These are phyloP conservation scores for Actinia tenebrosa DNA, from an alignment of 64 coral and sea anemone species.

Conservation along the genomic window DNA sequence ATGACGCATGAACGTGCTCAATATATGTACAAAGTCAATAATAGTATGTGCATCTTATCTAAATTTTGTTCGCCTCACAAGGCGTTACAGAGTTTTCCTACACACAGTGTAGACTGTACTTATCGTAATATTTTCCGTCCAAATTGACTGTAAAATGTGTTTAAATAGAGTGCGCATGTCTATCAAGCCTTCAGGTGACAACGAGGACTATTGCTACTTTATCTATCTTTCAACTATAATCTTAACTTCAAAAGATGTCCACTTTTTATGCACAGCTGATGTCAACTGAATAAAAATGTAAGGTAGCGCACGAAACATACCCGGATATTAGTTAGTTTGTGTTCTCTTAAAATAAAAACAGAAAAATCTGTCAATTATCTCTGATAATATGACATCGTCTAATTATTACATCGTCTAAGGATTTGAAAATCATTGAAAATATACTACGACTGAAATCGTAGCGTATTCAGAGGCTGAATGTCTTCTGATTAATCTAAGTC, in stretches of 20 bases:
- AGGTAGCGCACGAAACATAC: background rate
- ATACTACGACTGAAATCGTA: background rate
- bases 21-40: background rate
- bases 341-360: background rate
- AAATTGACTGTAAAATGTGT: background rate
- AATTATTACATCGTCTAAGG: background rate
- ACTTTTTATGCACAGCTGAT: background rate
- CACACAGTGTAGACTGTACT: slow-evolving; percentile 15
- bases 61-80: background rate
- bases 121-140: background rate
- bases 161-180: background rate
- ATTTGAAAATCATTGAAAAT: background rate
- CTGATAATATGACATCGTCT: background rate
- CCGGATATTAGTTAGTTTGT: background rate
- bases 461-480: background rate
- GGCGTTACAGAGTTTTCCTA: slow-evolving; percentile 23
- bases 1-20: background rate
- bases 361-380: background rate
- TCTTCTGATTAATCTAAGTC: too few relatives aligned
- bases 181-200: background rate
- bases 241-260: background rate
- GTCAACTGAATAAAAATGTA: background rate
- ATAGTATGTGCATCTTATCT: background rate
- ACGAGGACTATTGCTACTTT: too few relatives aligned
- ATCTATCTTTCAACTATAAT: background rate